phyloP scores from a whole-genome alignment of 2,113 vertebrate species.

The Micromys minutus region DNA sequence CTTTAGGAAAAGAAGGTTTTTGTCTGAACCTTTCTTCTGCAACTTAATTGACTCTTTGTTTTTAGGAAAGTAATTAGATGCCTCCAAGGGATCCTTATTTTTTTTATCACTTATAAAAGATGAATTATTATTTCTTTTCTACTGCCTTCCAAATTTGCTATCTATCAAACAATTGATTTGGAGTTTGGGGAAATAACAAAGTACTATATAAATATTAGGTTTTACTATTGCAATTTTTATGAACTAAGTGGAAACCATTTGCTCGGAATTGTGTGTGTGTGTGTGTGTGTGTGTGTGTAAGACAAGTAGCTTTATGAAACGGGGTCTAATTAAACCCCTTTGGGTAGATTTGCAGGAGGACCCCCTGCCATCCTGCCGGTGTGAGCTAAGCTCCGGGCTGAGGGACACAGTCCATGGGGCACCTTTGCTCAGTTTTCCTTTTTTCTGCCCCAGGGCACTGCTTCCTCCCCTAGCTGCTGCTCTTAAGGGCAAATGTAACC shows the following conservation, averaged over 20 bases:
- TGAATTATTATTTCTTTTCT: slow-evolving; percentile 35
- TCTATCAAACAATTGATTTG: not conserved
- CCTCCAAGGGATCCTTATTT: not conserved
- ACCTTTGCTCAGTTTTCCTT: not conserved
- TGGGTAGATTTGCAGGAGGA: not conserved
- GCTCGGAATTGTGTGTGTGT: too few relatives aligned
- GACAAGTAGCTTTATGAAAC: not conserved
- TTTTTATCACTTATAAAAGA: slow-evolving; percentile 47
- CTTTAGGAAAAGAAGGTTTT: not conserved
- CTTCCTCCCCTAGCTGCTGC: not conserved
- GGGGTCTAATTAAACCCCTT: not conserved
- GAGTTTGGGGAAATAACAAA: not conserved
- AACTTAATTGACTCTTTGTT: not conserved
- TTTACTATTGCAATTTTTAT: not conserved
- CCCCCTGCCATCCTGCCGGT: not conserved
- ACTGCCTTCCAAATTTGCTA: not conserved
- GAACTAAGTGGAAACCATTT: not conserved
- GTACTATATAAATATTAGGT: not conserved
- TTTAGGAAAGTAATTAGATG: not conserved
- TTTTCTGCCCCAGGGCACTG: not conserved
- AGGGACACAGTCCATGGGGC: not conserved
- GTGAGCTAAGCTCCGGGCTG: not conserved
- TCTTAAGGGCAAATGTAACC: not conserved
- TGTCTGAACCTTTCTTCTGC: not conserved
- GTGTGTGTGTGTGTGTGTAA: too few relatives aligned